phyloP scores from a whole-genome alignment of 2,888 invertebrate genomes.

The Congeria kusceri region DNA sequence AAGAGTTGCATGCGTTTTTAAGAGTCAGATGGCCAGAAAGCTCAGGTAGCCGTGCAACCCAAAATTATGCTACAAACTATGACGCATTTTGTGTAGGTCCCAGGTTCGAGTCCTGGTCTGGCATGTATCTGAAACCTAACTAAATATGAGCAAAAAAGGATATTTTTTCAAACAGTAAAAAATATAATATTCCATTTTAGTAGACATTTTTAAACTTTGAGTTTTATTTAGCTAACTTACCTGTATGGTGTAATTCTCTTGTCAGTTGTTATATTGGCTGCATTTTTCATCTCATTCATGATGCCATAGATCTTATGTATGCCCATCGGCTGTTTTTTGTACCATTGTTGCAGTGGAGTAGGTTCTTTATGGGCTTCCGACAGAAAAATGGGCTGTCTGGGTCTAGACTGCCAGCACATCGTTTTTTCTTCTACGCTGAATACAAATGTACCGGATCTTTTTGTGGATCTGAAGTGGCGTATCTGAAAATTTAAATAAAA shows the following conservation, averaged over 20 bases:
- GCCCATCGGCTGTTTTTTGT: slow-evolving; percentile 22
- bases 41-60: too few relatives aligned
- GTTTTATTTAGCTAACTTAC: not conserved
- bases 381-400: slow-evolving; percentile 14
- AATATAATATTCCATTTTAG: too few relatives aligned
- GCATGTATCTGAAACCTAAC: too few relatives aligned
- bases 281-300: slow-evolving; percentile 39
- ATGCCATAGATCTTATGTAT: slow-evolving; percentile 29
- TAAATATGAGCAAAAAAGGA: too few relatives aligned
- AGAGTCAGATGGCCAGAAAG: too few relatives aligned
- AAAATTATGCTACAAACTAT: too few relatives aligned
- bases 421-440: not conserved
- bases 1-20: too few relatives aligned
- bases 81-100: too few relatives aligned
- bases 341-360: slow-evolving; percentile 16
- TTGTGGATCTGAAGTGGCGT: slow-evolving; percentile 5
- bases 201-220: too few relatives aligned
- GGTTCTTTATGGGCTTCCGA: not conserved
- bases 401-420: not conserved
- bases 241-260: not conserved
- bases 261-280: slow-evolving; percentile 1
- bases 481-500: too few relatives aligned
- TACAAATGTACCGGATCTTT: slow-evolving; percentile 29
- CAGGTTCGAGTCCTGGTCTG: too few relatives aligned
- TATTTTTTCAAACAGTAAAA: too few relatives aligned